Percentiles rank a stretch among this genome's conserved stretches.
phyloP scores from a whole-genome alignment of 2,113 vertebrate genomes.

The Ciconia maguari region DNA sequence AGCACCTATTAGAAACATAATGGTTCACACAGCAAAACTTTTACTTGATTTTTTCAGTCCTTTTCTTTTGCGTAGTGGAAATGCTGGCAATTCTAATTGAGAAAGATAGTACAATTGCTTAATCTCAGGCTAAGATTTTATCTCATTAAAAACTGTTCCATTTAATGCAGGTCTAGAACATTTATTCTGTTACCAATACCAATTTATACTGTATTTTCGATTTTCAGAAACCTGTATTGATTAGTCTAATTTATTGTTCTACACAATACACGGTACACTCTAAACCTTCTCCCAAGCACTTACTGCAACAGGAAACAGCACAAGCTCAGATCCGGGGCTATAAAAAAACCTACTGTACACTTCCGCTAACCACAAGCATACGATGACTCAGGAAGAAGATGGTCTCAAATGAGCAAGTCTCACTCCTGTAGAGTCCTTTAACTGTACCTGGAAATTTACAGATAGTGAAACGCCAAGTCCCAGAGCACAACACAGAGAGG shows the following conservation, averaged over 20 bases:
- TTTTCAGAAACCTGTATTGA: background rate
- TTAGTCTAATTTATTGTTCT: background rate
- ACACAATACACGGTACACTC: background rate
- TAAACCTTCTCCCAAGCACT: background rate
- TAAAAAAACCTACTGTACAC: background rate
- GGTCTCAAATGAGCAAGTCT: background rate
- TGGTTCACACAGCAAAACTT: background rate
- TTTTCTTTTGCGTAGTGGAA: background rate
- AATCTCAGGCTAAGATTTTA: background rate
- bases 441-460: background rate
- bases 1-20: background rate
- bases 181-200: background rate
- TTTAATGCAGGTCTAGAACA: background rate
- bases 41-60: background rate
- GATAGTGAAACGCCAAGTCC: accelerated
- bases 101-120: background rate
- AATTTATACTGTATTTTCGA: background rate
- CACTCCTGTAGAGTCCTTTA: background rate
- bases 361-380: background rate
- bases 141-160: background rate
- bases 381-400: accelerated
- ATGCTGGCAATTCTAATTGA: background rate
- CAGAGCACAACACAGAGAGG: background rate
- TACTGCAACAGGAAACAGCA: background rate
- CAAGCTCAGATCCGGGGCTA: background rate